A percentile compares a stretch with the other conserved stretches of the same genome.
Conservation (phyloP, 2,888 invertebrate genomes). For the Melanchra persicariae region DNA sequence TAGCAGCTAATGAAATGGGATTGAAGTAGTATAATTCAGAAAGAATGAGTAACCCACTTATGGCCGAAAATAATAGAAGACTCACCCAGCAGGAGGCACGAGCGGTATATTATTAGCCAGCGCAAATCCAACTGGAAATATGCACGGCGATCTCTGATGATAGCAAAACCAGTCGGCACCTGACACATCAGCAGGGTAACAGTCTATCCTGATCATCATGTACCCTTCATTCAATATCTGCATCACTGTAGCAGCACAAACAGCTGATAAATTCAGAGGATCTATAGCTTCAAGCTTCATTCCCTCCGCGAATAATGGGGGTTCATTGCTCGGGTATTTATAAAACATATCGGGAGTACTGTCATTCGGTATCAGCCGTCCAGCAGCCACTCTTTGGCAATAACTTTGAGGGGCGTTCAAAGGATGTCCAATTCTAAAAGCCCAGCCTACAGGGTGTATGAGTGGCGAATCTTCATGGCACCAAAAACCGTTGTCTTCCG, state of each 20-base stretch:
- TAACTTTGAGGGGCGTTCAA: constrained; percentile 96
- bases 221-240: constrained; percentile 97
- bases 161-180: constrained; percentile 99
- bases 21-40: too few species aligned
- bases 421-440: constrained; percentile 96
- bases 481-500: constrained; percentile 97
- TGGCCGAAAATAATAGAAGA: constrained; percentile 13
- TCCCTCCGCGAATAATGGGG: constrained; percentile 93
- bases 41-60: too few species aligned
- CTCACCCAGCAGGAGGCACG: constrained; percentile 94
- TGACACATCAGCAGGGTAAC: constrained; percentile 95
- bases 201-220: constrained; percentile 98
- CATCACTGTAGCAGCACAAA: constrained; percentile 98
- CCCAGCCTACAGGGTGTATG: constrained; percentile 99
- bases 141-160: constrained; percentile 97
- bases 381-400: constrained; percentile 93
- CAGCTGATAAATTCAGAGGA: constrained; percentile 97
- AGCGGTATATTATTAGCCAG: constrained; percentile 95
- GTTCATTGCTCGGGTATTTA: constrained; percentile 90
- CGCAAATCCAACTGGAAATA: constrained; percentile 99
- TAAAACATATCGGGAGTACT: constrained; percentile 95
- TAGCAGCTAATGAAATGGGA: too few species aligned
- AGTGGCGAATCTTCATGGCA: constrained; percentile 98
- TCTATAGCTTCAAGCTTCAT: constrained; percentile 99
- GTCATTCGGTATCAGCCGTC: constrained; percentile 94